Base-by-base conservation (phyloP, 2,113 vertebrate genomes). In the Dolichotis patagonum region DNA sequence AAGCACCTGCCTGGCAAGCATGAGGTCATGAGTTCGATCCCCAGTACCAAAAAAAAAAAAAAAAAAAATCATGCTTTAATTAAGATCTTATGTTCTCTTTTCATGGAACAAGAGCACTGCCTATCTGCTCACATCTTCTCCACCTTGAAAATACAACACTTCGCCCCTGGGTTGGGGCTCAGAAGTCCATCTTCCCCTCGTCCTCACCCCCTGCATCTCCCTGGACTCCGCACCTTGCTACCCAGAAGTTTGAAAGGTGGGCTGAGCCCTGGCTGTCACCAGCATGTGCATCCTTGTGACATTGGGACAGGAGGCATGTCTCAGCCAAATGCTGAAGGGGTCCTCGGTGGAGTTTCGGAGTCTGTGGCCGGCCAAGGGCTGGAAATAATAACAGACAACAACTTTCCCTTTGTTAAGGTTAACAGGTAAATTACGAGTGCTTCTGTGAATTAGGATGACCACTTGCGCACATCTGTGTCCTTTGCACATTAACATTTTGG, bases 211-310 rank as follows among this genome's bases (percentile, higher is more conserved):
- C 75, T 0, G 99, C 99, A 1, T 98, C 67, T n/a, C 35, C 67
- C 98, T 98, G 38, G 38, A 11, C 69, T 41, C 69, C 69, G 41
- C 19, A 4, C 22, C 22, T 24, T 24, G 22, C 69, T 73, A 38
- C 38, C 20, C 20, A 24, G 0, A 99, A 99, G 95, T 98, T 99
- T 8, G 98, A 99, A 96, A 99, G 99, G 98, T 99, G 99, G 99
- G 95, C 98, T 99, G 16, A 78, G 28, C 43, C 17, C 75, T 41
- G 43, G 16, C 52, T 71, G 11, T 71, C 67, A 32, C 58, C 84
- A 46, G 32, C 43, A 41, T 5, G 24, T 46, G 6, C 35, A 49
- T 24, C 41, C 11, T 1, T 13, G 11, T 35, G 14, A 56, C 54
- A 56, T 60, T 28, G 49, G 28, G 32, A 58, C 63, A 60, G 41